A percentile compares a stretch with the other conserved stretches of the same genome.
Conservation (phyloP, 2,113 vertebrate genomes). For the Aplodontia rufa region DNA sequence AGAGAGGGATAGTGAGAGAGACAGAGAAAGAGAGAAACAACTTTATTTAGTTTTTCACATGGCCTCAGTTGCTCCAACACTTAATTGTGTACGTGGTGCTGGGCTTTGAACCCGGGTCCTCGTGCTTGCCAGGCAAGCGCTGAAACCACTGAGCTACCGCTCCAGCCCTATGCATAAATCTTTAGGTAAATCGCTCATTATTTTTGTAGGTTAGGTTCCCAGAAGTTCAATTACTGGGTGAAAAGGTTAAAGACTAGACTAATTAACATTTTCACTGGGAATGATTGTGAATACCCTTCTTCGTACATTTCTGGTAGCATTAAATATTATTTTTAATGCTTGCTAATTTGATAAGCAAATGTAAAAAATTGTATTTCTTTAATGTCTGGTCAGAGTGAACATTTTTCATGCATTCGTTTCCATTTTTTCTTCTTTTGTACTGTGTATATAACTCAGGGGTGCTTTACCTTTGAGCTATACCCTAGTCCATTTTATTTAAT, state of each 20-base stretch:
- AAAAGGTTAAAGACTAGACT: not conserved
- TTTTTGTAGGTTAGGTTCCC: conserved; percentile 25
- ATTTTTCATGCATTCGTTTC: conserved; percentile 17
- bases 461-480: too few relatives aligned
- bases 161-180: conserved; percentile 13
- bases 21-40: too few relatives aligned
- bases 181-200: conserved; percentile 3
- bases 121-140: too few relatives aligned
- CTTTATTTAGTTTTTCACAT: too few relatives aligned
- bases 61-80: too few relatives aligned
- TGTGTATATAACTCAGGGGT: too few relatives aligned
- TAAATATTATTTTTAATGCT: not conserved
- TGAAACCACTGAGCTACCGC: too few relatives aligned
- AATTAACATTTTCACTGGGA: not conserved
- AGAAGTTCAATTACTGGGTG: not conserved
- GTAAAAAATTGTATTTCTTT: conserved; percentile 12
- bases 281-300: not conserved
- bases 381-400: not conserved
- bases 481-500: too few relatives aligned
- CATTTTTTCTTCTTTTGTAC: not conserved
- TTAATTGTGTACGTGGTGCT: too few relatives aligned
- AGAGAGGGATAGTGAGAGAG: too few relatives aligned
- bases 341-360: conserved; percentile 29
- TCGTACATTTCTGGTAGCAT: not conserved
- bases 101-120: too few relatives aligned